Base-by-base conservation (phyloP, 2,113 vertebrate species). In the Grammomys dolichurus region DNA sequence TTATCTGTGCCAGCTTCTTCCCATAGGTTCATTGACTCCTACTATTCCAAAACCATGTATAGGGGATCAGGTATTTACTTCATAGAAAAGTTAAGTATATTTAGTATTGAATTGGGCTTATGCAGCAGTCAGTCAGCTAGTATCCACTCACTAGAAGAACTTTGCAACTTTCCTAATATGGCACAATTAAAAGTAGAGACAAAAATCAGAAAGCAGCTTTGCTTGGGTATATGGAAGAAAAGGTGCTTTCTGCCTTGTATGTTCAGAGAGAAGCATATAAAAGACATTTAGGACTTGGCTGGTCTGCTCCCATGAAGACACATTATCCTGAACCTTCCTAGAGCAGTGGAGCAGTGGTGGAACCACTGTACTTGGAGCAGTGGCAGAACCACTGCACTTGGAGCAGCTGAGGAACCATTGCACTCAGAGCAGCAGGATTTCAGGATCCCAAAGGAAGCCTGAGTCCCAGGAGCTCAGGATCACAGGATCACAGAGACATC, bases 101-200 rank as follows among this genome's bases (percentile, higher is more conserved):
- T 87, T 88, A n/a, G 1, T 16, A 33, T 28, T 72, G n/a, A 75
- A 51, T 70, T 40, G 33, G 22, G 5, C 10, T 89, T 24, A 19
- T 26, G 0, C 1, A 51, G 51, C 1, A 36, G 14, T 10, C 36
- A 33, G 43, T 22, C 70, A 1, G 1, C 46, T 9, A n/a, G 12
- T 6, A 24, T 12, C 93, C 6, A 54, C 0, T 65, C 22, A 60
- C 0, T 63, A 28, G 8, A 3, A 86, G 11, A 93, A 56, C 4
- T 81, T 73, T 43, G 31, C 76, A 5, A 24, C 31, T 43, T 87
- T 20, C 12, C 8, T n/a, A 33, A 81, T 0, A 8, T 43, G 31
- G 16, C 7, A 63, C 46, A 63, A 5, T 72, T 5, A 2, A 33
- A 16, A 48, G 5, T 51, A 33, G 8, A 72, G 67, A 16, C 40